phyloP scores from a whole-genome alignment of 2,797 vertebrate species.

The Sebastes paucispinis region DNA sequence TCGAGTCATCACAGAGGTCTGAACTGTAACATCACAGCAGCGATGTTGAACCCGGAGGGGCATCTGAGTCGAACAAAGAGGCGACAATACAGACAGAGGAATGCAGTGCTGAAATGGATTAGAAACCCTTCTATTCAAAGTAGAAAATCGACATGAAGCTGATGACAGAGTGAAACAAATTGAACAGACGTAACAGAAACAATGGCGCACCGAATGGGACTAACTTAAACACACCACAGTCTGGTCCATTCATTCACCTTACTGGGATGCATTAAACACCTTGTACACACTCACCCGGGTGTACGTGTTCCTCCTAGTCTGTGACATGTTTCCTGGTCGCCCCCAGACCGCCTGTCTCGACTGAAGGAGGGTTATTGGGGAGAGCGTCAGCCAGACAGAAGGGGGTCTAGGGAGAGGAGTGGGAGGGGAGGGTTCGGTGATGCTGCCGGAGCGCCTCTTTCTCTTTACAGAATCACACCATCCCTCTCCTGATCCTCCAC shows the following conservation, averaged over 20 bases:
- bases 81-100: constrained; percentile 44
- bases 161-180: constrained; percentile 58
- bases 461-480: constrained; percentile 58
- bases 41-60: constrained; percentile 8
- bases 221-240: constrained; percentile 25
- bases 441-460: constrained; percentile 60
- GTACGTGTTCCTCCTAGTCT: constrained; percentile 87
- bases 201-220: constrained; percentile 11
- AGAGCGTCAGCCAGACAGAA: constrained; percentile 53
- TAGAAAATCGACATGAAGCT: not conserved
- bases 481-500: constrained; percentile 42
- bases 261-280: constrained; percentile 7
- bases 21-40: constrained; percentile 20
- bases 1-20: constrained; percentile 28
- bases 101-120: constrained; percentile 39
- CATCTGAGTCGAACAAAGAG: constrained; percentile 62
- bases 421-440: constrained; percentile 43
- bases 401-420: constrained; percentile 40
- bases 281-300: constrained; percentile 87
- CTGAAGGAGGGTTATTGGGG: constrained; percentile 31
- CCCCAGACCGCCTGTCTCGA: constrained; percentile 20
- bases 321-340: constrained; percentile 86
- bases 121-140: constrained; percentile 34
- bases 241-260: constrained; percentile 6
- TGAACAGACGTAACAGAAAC: constrained; percentile 34